Evolutionary conservation across 2,113 vertebrate species (phyloP).

Genomic region (Globicephala melas): DNA sequence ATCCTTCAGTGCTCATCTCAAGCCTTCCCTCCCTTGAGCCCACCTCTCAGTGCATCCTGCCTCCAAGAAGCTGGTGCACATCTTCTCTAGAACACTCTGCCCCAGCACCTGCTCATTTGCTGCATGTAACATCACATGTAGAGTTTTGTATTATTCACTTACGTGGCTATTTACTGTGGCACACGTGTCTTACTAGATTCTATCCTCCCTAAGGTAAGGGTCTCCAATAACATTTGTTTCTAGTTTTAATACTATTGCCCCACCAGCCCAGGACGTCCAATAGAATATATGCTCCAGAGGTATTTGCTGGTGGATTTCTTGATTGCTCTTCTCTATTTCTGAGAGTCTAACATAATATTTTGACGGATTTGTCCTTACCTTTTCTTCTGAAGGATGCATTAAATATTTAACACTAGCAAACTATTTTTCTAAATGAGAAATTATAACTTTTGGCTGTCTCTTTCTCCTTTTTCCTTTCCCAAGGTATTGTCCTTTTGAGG

Average conservation of each 20-base stretch:
- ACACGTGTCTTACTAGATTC: not conserved
- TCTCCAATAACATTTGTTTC: not conserved
- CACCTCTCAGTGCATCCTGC: accelerated
- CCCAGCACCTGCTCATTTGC: not conserved
- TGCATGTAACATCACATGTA: not conserved
- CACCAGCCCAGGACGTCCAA: not conserved
- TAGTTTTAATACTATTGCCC: not conserved
- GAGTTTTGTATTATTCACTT: not conserved
- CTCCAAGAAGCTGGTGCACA: accelerated
- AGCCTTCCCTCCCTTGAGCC: not conserved
- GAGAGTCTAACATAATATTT: not conserved
- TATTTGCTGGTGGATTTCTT: not conserved
- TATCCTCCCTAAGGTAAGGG: not conserved
- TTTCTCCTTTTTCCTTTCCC: not conserved
- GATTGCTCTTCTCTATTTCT: not conserved
- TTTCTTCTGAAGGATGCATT: not conserved
- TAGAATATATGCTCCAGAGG: not conserved
- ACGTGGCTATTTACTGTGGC: not conserved
- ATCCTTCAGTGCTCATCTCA: not conserved
- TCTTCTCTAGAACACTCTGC: not conserved
- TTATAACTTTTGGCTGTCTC: not conserved
- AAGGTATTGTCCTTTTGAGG: not conserved
- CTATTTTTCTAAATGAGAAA: not conserved
- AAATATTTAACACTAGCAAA: not conserved
- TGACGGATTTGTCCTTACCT: not conserved